A percentile compares a stretch with the other conserved stretches of the same genome.
These are phyloP conservation scores for Aradus depressus DNA, from an alignment of 2,888 invertebrate genomes.

Conservation along the genomic window DNA sequence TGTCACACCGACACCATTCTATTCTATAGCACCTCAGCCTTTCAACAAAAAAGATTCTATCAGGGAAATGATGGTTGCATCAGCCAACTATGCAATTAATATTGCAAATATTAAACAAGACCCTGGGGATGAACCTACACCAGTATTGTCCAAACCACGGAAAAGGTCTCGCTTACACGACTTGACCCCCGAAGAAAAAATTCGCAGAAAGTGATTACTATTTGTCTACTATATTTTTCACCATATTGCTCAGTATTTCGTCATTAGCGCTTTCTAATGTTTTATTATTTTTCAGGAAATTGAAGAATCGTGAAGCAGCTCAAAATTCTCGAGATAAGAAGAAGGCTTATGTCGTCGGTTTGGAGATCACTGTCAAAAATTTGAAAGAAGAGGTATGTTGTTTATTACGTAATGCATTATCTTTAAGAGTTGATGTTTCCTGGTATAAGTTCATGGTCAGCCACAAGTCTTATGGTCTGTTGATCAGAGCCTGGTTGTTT, in stretches of 20 bases:
- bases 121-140: background rate
- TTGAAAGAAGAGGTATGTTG: slow-evolving; percentile 37
- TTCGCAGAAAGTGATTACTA: slow-evolving; percentile 21
- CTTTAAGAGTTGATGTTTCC: background rate
- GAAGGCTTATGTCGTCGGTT: slow-evolving; percentile 56
- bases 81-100: slow-evolving; percentile 19
- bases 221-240: background rate
- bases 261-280: no score
- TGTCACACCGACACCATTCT: no score
- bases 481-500: no score
- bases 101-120: background rate
- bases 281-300: slow-evolving; percentile 53
- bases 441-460: background rate
- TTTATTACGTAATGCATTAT: background rate
- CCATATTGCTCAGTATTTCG: background rate
- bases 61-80: slow-evolving; percentile 26
- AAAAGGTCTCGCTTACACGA: slow-evolving; percentile 11
- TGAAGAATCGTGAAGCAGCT: slow-evolving; percentile 93
- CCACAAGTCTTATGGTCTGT: no score
- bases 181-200: slow-evolving; percentile 24
- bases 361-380: slow-evolving; percentile 55
- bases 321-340: slow-evolving; percentile 95
- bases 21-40: no score
- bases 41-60: no score
- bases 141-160: background rate